Evolutionary conservation across 2,113 vertebrate species (phyloP).

Genomic region (Patagioenas fasciata): DNA sequence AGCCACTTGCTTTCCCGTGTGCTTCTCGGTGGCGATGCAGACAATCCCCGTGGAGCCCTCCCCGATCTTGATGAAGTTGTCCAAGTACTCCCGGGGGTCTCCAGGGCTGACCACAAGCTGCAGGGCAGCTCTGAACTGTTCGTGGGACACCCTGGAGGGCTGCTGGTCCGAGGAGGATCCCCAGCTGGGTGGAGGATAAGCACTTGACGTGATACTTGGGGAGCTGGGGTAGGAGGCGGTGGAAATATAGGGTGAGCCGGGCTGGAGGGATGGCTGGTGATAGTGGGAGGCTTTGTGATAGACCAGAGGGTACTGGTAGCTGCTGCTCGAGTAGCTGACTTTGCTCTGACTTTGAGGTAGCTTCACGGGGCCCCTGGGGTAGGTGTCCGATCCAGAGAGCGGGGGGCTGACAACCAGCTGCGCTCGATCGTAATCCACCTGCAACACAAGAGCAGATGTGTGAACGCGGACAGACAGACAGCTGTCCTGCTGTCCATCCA

Average conservation of each 20-base stretch:
- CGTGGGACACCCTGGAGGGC: slow-evolving; percentile 93
- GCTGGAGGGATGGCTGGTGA: slow-evolving; percentile 87
- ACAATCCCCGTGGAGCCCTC: slow-evolving; percentile 98
- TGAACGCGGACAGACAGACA: rapidly evolving
- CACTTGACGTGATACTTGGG: slow-evolving; percentile 87
- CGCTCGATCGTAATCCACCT: slow-evolving; percentile 92
- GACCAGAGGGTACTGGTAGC: slow-evolving; percentile 87
- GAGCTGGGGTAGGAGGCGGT: slow-evolving; percentile 93
- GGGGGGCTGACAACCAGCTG: slow-evolving; percentile 88
- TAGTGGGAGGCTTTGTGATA: slow-evolving; percentile 89
- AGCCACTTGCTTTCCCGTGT: slow-evolving; percentile 95
- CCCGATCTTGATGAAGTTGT: slow-evolving; percentile 97
- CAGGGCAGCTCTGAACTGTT: slow-evolving; percentile 96
- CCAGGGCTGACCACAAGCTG: slow-evolving; percentile 97
- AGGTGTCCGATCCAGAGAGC: slow-evolving; percentile 87
- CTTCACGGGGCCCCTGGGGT: slow-evolving; percentile 89
- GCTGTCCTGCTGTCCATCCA: neutral
- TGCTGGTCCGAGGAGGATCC: slow-evolving; percentile 93
- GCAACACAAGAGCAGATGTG: neutral
- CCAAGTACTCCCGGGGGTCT: slow-evolving; percentile 95
- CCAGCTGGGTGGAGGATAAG: slow-evolving; percentile 95
- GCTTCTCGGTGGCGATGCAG: slow-evolving; percentile 95
- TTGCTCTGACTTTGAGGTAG: slow-evolving; percentile 96
- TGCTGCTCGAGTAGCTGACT: slow-evolving; percentile 83
- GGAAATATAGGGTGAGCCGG: slow-evolving; percentile 89